Base-by-base conservation (phyloP, 2,888 invertebrate genomes). In the Conchocele bisecta region DNA sequence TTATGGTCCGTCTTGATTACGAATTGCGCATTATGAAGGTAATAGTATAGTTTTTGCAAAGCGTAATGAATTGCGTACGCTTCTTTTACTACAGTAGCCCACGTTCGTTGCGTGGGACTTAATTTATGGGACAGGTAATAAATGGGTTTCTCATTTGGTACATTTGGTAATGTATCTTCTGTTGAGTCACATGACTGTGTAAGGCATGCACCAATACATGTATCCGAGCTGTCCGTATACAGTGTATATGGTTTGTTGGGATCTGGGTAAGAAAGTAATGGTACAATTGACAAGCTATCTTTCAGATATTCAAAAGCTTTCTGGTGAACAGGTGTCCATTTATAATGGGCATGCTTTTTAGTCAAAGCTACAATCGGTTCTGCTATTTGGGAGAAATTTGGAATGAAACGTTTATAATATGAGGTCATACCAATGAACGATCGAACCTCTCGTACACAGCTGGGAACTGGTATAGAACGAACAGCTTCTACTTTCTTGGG, bases 351-450 rank as follows among this genome's bases (percentile, higher is more conserved):
- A 37, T 59, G 50, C 37, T 68, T 68, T 26, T 48, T 26, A 33
- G 54, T 68, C 28, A 68, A 26, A 1, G 44, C 48, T 35, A 68
- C 56, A 37, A 53, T 46, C 29, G 67, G 60, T 44, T 68, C 67
- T 15, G 60, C 67, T 33, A 67, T 53, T 33, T 46, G 37, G 0
- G 63, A 66, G 31, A 73, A n/a, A 70, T 70, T 59, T 6, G 65
- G 68, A 22, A 61, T 53, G 41, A 67, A 77, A 15, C 73, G n/a
- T 29, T 53, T 28, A 51, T 60, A 60, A 24, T 60, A 60, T n/a
- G n/a, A 26, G 28, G 26, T 15, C 60, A 60, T 60, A 3, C 60
- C 60, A 24, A 60, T 50, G 15, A 50, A 50, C 9, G 39, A 29
- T 24, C 60, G 22, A 2, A 60, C 60, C 29, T 60, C 60, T 39